Base-by-base conservation (phyloP, 2,113 vertebrate genomes). In the Bolborhynchus lineola region DNA sequence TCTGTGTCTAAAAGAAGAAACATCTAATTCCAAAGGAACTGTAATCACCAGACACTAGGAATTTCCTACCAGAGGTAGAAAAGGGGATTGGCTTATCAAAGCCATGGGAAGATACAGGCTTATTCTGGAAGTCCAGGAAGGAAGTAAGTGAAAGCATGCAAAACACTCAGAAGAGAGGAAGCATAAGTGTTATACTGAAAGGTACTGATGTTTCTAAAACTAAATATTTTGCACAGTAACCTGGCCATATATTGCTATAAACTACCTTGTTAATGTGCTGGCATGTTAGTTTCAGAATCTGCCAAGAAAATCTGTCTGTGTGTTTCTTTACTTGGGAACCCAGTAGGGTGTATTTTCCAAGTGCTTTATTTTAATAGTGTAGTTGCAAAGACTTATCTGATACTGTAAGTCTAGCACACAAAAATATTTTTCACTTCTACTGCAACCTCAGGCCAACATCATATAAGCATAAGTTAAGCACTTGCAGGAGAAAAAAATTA, bases 181-280 rank as follows among this genome's bases (percentile, higher is more conserved):
- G 28, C 31, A 35, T 4, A 6, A 70, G 7, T 4, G 10, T 70
- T 78, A 31, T 70, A 21, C 31, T 63, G n/a, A 85, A 95, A 86
- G 55, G 63, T 65, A 33, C 37, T 88, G 37, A 6, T 83, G 49
- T 78, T 88, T 89, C 68, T 88, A 59, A 88, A 88, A 70, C 24
- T 29, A 90, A 86, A 42, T 82, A 81, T 83, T 93, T 74, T 94
- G 53, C 33, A 81, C 64, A 74, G 90, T 88, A 83, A 93, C 47
- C 23, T 88, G 55, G 49, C 33, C 11, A 2, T 79, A 50, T 80
- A 74, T 63, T 95, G 12, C 75, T 81, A 83, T 83, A 75, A 95
- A 94, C 29, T 88, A 86, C 82, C 76, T 81, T 93, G 64, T 94
- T 94, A 96, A 94, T 94, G 90, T 88, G 85, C 92, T 96, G 85